Conservation (phyloP, 2,888 invertebrate genomes). For the Coelogynopora nodosa region DNA sequence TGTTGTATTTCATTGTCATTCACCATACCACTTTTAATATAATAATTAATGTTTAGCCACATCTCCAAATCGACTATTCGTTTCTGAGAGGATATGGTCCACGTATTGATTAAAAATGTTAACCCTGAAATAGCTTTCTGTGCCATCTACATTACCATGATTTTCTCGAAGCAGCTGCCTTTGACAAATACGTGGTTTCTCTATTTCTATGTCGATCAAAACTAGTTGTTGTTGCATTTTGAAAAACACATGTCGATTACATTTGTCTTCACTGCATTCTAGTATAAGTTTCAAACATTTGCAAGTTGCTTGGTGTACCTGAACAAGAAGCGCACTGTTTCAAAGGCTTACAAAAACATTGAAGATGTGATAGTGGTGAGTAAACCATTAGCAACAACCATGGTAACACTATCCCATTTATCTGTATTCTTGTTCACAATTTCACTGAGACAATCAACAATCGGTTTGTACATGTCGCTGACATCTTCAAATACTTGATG, state of each 20-base stretch:
- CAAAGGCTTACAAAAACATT: neutral
- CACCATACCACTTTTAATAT: neutral
- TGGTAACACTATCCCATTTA: slow-evolving; percentile 4
- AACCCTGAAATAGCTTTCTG: neutral
- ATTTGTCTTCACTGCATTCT: neutral
- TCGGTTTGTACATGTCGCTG: slow-evolving; percentile 6
- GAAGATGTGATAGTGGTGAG: neutral
- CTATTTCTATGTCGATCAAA: neutral
- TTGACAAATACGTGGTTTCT: neutral
- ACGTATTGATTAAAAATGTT: neutral
- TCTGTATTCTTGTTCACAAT: neutral
- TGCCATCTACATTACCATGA: neutral
- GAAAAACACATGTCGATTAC: neutral
- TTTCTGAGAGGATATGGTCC: neutral
- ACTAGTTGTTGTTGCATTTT: neutral
- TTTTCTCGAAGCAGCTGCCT: neutral
- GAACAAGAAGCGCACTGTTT: neutral
- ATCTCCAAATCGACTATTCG: neutral
- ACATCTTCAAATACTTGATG: slow-evolving; percentile 15
- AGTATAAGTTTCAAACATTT: neutral
- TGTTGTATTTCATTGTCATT: neutral
- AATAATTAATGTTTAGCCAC: neutral
- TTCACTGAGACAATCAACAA: slow-evolving; percentile 13
- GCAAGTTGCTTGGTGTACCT: neutral
- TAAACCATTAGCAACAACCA: neutral